A percentile compares a stretch with the other conserved stretches of the same genome.
phyloP scores from a whole-genome alignment of 2,888 invertebrate genomes.

The Anaspis maculata region DNA sequence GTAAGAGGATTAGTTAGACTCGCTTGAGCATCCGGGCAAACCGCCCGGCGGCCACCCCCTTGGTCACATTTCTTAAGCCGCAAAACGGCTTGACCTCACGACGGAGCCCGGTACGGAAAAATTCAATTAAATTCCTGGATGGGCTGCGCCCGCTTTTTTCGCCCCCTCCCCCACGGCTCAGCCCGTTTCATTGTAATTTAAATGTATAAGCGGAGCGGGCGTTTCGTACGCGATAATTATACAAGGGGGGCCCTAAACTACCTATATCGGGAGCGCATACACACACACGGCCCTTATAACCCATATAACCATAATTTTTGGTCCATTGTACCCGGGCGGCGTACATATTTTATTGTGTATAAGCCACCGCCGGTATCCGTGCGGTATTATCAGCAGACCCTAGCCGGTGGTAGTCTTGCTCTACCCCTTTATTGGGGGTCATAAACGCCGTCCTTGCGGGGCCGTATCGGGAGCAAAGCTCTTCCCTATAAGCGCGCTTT shows the following conservation, averaged over 20 bases:
- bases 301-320: conserved; percentile 25
- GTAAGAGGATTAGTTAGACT: conserved; percentile 14
- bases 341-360: conserved; percentile 27
- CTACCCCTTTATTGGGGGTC: conserved; percentile 27
- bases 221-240: conserved; percentile 14
- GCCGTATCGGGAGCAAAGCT: conserved; percentile 15
- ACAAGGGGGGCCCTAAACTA: conserved; percentile 8
- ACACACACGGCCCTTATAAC: too few relatives aligned
- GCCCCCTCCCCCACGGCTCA: neutral
- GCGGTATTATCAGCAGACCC: conserved; percentile 26
- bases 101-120: too few relatives aligned
- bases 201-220: conserved; percentile 3
- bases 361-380: too few relatives aligned
- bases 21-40: conserved; percentile 12
- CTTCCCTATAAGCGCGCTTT: conserved; percentile 13
- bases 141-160: neutral
- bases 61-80: conserved; percentile 10
- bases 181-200: neutral
- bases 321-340: conserved; percentile 25
- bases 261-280: conserved; percentile 15
- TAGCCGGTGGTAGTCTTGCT: conserved; percentile 18
- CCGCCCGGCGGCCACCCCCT: too few relatives aligned
- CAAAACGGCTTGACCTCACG: conserved; percentile 5
- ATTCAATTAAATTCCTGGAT: too few relatives aligned
- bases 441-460: conserved; percentile 23